Evolutionary conservation across 2,888 invertebrate genomes (phyloP).

Genomic region (Metacarcinus magister): DNA sequence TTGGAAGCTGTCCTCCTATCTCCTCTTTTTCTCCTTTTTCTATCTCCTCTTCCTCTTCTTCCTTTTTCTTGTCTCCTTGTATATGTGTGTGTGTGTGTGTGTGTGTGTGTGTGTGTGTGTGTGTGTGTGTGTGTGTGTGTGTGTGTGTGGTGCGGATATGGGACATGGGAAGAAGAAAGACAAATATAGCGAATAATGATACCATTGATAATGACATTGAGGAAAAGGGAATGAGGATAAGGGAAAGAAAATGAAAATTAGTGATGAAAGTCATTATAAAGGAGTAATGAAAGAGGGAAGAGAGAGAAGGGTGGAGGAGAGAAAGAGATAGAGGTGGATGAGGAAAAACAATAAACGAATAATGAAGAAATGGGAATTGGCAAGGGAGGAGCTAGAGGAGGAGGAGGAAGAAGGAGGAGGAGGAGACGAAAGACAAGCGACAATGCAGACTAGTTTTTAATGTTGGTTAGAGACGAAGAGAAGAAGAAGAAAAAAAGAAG

Average conservation of each 20-base stretch:
- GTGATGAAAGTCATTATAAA: neutral
- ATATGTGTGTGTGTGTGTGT: neutral
- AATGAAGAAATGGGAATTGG: neutral
- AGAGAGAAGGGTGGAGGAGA: neutral
- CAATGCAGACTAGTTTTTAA: neutral
- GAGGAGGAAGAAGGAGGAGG: neutral
- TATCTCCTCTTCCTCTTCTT: neutral
- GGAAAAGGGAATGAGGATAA: neutral
- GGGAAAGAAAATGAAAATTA: neutral
- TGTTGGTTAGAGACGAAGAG: neutral
- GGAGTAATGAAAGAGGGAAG: neutral
- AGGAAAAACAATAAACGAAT: neutral
- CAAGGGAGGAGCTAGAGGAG: neutral
- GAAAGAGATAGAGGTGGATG: neutral
- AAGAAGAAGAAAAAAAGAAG: neutral
- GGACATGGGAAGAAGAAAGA: neutral
- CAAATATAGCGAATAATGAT: neutral
- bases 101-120: slow-evolving; percentile 5
- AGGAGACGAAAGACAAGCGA: neutral
- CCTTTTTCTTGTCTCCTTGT: neutral
- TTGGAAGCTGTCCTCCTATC: neutral
- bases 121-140: slow-evolving; percentile 26
- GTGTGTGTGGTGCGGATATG: slow-evolving; percentile 13
- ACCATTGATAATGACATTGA: neutral
- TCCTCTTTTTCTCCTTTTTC: neutral